Evolutionary conservation across 2,888 invertebrate species (phyloP).

Genomic region (Trachelus tabidus): DNA sequence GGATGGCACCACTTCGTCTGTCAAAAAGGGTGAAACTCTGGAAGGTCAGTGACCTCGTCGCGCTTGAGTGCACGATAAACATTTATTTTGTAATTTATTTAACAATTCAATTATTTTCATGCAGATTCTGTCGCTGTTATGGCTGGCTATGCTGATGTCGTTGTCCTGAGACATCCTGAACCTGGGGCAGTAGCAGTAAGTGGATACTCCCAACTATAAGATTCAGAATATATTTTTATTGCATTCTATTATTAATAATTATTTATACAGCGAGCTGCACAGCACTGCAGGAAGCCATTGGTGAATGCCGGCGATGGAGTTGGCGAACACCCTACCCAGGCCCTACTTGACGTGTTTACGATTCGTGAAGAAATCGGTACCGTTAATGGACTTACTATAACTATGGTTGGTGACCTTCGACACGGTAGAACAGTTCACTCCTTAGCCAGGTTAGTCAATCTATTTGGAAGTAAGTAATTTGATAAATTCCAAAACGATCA

Average conservation of each 20-base stretch:
- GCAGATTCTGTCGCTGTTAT: slow-evolving; percentile 83
- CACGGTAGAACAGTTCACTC: slow-evolving; percentile 99
- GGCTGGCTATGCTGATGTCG: slow-evolving; percentile 93
- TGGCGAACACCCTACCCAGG: slow-evolving; percentile 98
- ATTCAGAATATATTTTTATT: not conserved
- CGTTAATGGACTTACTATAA: slow-evolving; percentile 96
- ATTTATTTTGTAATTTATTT: not conserved
- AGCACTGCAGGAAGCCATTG: slow-evolving; percentile 87
- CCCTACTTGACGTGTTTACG: slow-evolving; percentile 95
- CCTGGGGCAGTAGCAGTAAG: slow-evolving; percentile 90
- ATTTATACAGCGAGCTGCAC: slow-evolving; percentile 77
- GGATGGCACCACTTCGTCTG: slow-evolving; percentile 91
- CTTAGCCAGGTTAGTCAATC: slow-evolving; percentile 75
- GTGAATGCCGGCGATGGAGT: slow-evolving; percentile 98
- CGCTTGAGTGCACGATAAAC: not conserved
- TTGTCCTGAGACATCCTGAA: slow-evolving; percentile 94
- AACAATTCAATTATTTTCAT: slow-evolving; percentile 16
- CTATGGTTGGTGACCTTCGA: slow-evolving; percentile 97
- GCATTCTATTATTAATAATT: not conserved
- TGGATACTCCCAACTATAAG: slow-evolving; percentile 29
- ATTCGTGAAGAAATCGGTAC: slow-evolving; percentile 99
- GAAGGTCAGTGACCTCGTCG: slow-evolving; percentile 70
- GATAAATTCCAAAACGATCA: not conserved
- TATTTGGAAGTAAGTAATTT: not conserved
- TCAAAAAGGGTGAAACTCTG: slow-evolving; percentile 95